phyloP scores from a whole-genome alignment of 1,140 invertebrate species.

The Meloidogyne floridensis region DNA sequence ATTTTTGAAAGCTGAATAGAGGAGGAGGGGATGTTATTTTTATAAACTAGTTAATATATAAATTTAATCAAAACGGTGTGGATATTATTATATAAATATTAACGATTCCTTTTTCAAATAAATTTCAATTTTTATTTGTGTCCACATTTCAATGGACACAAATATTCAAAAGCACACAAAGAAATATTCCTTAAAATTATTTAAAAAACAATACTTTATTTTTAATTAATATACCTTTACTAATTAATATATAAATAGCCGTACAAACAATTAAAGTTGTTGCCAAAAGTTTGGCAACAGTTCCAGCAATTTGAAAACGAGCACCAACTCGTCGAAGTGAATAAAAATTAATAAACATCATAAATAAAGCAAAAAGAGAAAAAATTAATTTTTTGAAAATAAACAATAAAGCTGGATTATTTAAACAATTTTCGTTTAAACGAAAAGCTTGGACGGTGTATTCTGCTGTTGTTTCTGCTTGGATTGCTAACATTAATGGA shows the following conservation, averaged over 20 bases:
- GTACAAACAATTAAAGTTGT: constrained; percentile 52
- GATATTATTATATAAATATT: too few species aligned
- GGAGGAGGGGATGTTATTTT: too few species aligned
- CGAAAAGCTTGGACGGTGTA: constrained; percentile 14
- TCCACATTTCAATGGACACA: too few species aligned
- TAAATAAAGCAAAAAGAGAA: constrained; percentile 11
- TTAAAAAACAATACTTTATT: too few species aligned
- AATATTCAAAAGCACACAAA: too few species aligned
- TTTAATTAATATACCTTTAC: constrained; percentile 27
- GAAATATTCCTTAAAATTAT: too few species aligned
- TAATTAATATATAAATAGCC: constrained; percentile 49
- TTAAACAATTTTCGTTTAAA: neutral
- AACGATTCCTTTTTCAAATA: too few species aligned
- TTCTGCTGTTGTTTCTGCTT: constrained; percentile 43
- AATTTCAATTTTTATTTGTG: too few species aligned
- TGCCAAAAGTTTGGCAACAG: constrained; percentile 50
- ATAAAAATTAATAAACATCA: constrained; percentile 56
- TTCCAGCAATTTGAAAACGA: constrained; percentile 55
- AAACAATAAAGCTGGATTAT: neutral
- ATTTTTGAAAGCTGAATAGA: neutral
- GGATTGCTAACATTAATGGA: constrained; percentile 51
- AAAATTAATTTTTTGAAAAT: constrained; percentile 25
- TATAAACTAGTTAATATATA: too few species aligned
- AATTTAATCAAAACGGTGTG: too few species aligned
- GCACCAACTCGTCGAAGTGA: constrained; percentile 49